Conservation (phyloP, 2,113 vertebrate genomes). For the Morone chrysops region DNA sequence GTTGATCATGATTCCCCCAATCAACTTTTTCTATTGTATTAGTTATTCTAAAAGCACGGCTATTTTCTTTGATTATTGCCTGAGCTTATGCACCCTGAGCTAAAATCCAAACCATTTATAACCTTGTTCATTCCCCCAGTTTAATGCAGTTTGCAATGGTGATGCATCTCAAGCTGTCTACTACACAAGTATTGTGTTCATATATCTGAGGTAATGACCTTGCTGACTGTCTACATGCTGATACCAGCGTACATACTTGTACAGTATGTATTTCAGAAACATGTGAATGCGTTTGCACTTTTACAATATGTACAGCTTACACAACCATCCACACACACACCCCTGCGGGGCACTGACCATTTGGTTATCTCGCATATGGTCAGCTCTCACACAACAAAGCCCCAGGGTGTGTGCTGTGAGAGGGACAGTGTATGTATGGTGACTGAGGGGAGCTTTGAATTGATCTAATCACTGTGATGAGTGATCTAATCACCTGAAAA, state of each 20-base stretch:
- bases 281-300: not conserved
- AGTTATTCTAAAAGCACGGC: too few species aligned
- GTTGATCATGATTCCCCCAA: too few species aligned
- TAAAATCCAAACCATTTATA: too few species aligned
- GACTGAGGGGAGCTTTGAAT: not conserved
- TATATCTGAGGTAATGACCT: not conserved
- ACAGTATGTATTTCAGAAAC: too few species aligned
- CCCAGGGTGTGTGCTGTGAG: not conserved
- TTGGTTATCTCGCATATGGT: slow-evolving; percentile 21
- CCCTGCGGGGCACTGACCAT: slow-evolving; percentile 2
- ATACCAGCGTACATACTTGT: too few species aligned
- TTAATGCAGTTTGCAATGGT: not conserved
- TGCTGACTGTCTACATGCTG: not conserved
- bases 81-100: not conserved
- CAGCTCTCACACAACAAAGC: slow-evolving; percentile 5
- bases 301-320: not conserved
- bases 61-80: not conserved
- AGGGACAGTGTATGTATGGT: slow-evolving; percentile 3
- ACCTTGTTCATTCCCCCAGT: not conserved
- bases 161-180: too few species aligned
- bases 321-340: not conserved
- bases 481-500: slow-evolving; percentile 51
- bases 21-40: too few species aligned
- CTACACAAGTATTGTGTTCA: not conserved
- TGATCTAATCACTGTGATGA: slow-evolving; percentile 4